Evolutionary conservation across 2,797 vertebrate species (phyloP).

Genomic region (Neoniphon sammara): DNA sequence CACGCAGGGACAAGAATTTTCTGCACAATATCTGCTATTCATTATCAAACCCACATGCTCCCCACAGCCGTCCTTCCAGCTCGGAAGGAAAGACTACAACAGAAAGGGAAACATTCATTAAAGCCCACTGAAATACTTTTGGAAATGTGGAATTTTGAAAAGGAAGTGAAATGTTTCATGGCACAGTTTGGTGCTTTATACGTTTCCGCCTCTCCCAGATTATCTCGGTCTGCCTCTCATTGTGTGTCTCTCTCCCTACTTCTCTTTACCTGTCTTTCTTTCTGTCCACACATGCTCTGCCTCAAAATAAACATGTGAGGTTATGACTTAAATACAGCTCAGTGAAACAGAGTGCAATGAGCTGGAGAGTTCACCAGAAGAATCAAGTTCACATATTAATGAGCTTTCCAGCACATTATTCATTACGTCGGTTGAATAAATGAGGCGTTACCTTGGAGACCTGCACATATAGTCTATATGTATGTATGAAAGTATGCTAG

Average conservation of each 20-base stretch:
- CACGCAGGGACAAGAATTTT: background rate
- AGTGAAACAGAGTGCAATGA: background rate
- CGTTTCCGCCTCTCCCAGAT: too few relatives aligned
- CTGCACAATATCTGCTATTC: background rate
- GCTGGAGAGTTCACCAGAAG: background rate
- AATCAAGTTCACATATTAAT: background rate
- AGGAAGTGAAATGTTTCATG: too few relatives aligned
- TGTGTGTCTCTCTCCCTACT: background rate
- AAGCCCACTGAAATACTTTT: background rate
- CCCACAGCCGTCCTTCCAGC: too few relatives aligned
- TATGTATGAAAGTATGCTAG: too few relatives aligned
- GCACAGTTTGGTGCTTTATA: background rate
- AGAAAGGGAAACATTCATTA: constrained; percentile 3
- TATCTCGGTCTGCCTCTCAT: too few relatives aligned
- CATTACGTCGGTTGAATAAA: background rate
- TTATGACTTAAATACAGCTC: background rate
- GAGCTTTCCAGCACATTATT: background rate
- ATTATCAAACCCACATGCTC: background rate
- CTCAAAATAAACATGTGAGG: background rate
- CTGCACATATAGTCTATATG: too few relatives aligned
- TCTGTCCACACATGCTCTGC: background rate
- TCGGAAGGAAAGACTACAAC: background rate
- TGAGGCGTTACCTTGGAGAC: background rate
- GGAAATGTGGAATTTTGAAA: background rate
- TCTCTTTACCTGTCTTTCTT: background rate